Percentiles rank a stretch among this genome's conserved stretches.
Evolutionary conservation across 1,140 invertebrate genomes (phyloP).

Genomic region (Grapholita molesta): DNA sequence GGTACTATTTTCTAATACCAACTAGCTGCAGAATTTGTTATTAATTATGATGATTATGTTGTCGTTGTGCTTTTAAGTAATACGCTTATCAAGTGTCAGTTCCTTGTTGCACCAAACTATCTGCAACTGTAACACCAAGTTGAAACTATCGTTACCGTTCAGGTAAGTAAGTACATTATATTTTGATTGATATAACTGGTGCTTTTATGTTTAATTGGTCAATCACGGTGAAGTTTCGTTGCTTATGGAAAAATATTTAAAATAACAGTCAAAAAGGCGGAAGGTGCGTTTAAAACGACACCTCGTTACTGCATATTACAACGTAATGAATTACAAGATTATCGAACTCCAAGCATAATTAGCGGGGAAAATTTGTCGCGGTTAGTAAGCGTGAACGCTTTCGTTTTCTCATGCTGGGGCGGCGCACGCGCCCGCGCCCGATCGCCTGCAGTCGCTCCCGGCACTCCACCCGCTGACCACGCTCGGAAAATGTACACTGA

Average conservation of each 20-base stretch:
- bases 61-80: too few species aligned
- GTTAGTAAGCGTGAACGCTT: constrained; percentile 66
- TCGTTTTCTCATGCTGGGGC: constrained; percentile 65
- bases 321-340: constrained; percentile 50
- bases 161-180: too few species aligned
- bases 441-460: constrained; percentile 47
- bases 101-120: too few species aligned
- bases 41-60: too few species aligned
- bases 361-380: constrained; percentile 57
- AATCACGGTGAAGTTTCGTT: background rate
- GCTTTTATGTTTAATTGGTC: background rate
- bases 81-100: too few species aligned
- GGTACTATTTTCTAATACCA: too few species aligned
- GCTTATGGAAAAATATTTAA: background rate
- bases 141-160: too few species aligned
- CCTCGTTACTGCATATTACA: constrained; percentile 33
- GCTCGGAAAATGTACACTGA: constrained; percentile 50
- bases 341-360: constrained; percentile 54
- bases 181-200: too few species aligned
- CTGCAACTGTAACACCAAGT: too few species aligned
- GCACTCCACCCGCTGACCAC: constrained; percentile 44
- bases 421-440: constrained; percentile 6
- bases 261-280: constrained; percentile 26
- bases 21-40: too few species aligned
- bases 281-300: constrained; percentile 28